Base-by-base conservation (phyloP, 2,888 invertebrate genomes). In the Parthenolecanium corni region DNA sequence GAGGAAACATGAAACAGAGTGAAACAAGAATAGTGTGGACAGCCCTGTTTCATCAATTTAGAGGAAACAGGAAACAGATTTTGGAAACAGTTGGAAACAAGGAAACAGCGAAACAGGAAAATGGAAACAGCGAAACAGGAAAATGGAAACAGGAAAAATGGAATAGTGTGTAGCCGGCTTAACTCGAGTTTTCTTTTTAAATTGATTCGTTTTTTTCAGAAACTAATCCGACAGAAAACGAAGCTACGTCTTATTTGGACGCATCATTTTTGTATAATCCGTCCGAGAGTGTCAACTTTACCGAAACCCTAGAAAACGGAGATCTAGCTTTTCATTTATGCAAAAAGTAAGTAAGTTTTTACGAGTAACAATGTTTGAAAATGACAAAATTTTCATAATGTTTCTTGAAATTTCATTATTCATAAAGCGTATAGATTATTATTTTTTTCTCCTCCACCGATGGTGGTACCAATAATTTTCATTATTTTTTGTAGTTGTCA, bases 191-290 rank as follows among this genome's bases (percentile, higher is more conserved):
- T n/a, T n/a, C n/a, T n/a, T n/a, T n/a, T n/a, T n/a, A n/a, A n/a
- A n/a, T n/a, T n/a, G n/a, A n/a, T n/a, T n/a, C n/a, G n/a, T n/a
- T n/a, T n/a, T n/a, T n/a, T n/a, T n/a, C 31, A 31, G 31, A 9
- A 51, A 51, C 11, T 20, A 16, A 46, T 16, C n/a, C 20, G 21
- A 16, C 12, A 5, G 3, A 14, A 23, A 57, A 57, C 46, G 47
- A 57, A 57, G 57, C 57, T 16, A 57, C 57, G 3, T 44, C 57
- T n/a, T 46, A 46, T 20, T 23, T 57, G 44, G 57, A 57, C 25
- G 57, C 46, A 5, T 57, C 57, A 4, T 57, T 57, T 46, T 18
- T 57, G 23, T 57, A 57, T 18, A 44, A 25, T 20, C n/a, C 38
- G 31, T 14, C 11, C 25, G 31, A 3, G 4, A 11, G 24, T 24